phyloP scores from a whole-genome alignment of 1,140 invertebrate genomes.

The Aleiodes sp. region DNA sequence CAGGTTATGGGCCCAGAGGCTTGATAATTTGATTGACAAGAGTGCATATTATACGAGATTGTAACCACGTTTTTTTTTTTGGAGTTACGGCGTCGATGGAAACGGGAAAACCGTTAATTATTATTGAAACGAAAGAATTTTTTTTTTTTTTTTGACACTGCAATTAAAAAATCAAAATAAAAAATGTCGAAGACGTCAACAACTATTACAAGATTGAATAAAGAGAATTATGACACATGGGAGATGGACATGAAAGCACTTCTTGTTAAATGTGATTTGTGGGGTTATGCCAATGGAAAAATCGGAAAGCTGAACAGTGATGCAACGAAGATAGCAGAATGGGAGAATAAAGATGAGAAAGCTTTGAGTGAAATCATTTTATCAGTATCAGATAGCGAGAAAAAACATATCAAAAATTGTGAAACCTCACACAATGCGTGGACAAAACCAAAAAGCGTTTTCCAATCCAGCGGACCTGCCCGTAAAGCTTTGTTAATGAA shows the following conservation, averaged over 20 bases:
- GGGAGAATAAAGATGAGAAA: constrained; percentile 23
- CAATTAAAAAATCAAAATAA: too few relatives aligned
- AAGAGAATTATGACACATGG: constrained; percentile 38
- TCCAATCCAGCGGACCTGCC: constrained; percentile 28
- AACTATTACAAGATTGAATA: not conserved
- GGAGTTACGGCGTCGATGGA: too few relatives aligned
- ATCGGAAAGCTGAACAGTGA: not conserved
- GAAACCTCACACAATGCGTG: constrained; percentile 25
- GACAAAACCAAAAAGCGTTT: constrained; percentile 25
- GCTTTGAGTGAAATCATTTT: constrained; percentile 30
- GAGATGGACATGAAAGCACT: constrained; percentile 36
- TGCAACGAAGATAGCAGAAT: not conserved
- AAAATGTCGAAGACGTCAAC: not conserved
- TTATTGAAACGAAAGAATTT: too few relatives aligned
- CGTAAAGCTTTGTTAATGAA: constrained; percentile 27
- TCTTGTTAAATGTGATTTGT: constrained; percentile 31
- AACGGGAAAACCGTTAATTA: too few relatives aligned
- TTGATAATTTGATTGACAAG: too few relatives aligned
- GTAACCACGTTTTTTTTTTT: too few relatives aligned
- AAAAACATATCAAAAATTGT: constrained; percentile 37
- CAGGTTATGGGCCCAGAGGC: too few relatives aligned
- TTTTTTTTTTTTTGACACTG: too few relatives aligned
- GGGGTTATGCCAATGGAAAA: constrained; percentile 35
- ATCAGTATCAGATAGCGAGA: constrained; percentile 25
- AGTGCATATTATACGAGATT: too few relatives aligned